These are phyloP conservation scores for Nemapogon koenigi DNA, from an alignment of 2,888 invertebrate species.

Conservation along the genomic window DNA sequence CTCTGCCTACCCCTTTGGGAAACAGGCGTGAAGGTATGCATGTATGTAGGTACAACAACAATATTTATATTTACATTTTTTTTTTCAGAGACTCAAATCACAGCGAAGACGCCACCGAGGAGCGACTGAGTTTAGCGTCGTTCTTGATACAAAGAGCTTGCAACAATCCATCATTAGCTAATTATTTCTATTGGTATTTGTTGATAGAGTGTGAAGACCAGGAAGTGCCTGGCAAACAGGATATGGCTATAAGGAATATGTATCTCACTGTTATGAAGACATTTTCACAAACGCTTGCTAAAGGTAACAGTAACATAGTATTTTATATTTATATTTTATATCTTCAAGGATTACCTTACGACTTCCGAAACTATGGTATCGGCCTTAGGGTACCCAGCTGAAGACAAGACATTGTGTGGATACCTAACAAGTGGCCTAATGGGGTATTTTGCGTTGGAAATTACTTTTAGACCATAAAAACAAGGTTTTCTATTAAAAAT, in stretches of 20 bases:
- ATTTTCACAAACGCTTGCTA: constrained; percentile 76
- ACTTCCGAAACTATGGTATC: too few relatives aligned
- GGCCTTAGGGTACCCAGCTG: too few relatives aligned
- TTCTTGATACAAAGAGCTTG: constrained; percentile 92
- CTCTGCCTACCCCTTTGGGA: too few relatives aligned
- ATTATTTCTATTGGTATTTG: constrained; percentile 98
- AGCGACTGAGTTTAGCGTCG: constrained; percentile 77
- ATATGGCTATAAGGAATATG: constrained; percentile 79
- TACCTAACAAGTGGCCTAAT: too few relatives aligned
- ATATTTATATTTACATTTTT: not conserved
- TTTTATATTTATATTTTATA: too few relatives aligned
- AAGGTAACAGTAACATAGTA: too few relatives aligned
- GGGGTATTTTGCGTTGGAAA: too few relatives aligned
- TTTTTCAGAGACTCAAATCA: constrained; percentile 18
- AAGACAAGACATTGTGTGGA: too few relatives aligned
- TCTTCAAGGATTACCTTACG: too few relatives aligned
- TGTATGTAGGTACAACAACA: too few relatives aligned
- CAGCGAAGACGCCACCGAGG: constrained; percentile 24
- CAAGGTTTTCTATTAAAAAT: not conserved
- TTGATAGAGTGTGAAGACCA: constrained; percentile 94
- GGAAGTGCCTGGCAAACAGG: constrained; percentile 73
- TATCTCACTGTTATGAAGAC: constrained; percentile 89
- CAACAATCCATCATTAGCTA: constrained; percentile 87
- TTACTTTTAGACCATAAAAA: not conserved
- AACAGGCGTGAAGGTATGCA: too few relatives aligned